Conservation (phyloP, 2,113 vertebrate species). For the Turdus rufiventris region DNA sequence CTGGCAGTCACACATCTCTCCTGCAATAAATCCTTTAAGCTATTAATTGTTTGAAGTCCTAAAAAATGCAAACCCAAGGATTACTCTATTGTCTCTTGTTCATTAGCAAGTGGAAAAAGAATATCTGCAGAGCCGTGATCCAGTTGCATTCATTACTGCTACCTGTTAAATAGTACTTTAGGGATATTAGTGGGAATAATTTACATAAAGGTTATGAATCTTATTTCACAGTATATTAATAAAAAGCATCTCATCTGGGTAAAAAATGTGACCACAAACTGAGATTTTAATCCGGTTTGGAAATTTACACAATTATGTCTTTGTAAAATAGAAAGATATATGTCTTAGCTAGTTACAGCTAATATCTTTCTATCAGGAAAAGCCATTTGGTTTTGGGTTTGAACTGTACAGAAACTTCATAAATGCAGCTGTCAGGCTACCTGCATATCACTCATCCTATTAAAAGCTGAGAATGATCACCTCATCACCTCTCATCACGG, state of each 20-base stretch:
- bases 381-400: background rate
- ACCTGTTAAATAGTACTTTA: slow-evolving; percentile 8
- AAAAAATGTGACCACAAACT: background rate
- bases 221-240: slow-evolving; percentile 11
- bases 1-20: background rate
- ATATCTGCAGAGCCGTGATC: background rate
- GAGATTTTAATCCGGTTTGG: background rate
- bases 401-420: background rate
- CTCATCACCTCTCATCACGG: background rate
- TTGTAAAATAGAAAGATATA: background rate
- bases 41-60: background rate
- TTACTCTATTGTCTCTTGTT: background rate
- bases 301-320: background rate
- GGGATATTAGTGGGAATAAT: background rate
- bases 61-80: background rate
- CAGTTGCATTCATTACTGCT: background rate
- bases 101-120: background rate
- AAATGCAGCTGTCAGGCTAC: slow-evolving; percentile 7
- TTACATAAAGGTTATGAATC: slow-evolving; percentile 18
- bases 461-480: background rate
- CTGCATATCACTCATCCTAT: background rate
- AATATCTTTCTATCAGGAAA: background rate
- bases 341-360: background rate
- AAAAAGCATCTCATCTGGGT: background rate
- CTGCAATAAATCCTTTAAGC: background rate